A percentile compares a stretch with the other conserved stretches of the same genome.
These are phyloP conservation scores for Drosophila athabasca DNA, from an alignment of 1,140 invertebrate species.

Conservation along the genomic window DNA sequence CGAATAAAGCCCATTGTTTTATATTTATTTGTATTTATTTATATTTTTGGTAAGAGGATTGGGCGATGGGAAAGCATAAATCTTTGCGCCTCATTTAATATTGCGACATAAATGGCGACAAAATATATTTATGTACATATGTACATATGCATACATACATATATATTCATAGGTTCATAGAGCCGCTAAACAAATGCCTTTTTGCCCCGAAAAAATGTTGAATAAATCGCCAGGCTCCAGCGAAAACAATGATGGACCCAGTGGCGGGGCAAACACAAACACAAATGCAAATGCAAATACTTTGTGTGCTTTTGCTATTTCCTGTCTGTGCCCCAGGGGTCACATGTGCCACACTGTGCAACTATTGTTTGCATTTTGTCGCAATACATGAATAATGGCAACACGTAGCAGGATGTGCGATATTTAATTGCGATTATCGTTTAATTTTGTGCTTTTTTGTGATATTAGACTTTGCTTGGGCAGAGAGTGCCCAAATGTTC, in stretches of 20 bases:
- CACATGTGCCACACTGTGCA: background rate
- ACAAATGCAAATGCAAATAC: constrained; percentile 15
- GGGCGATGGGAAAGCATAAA: constrained; percentile 27
- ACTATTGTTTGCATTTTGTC: constrained; percentile 6
- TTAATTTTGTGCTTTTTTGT: constrained; percentile 8
- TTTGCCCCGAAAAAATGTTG: constrained; percentile 21
- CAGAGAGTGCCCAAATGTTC: no score
- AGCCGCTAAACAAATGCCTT: constrained; percentile 33
- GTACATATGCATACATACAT: no score
- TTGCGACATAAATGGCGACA: constrained; percentile 32
- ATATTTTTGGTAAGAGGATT: constrained; percentile 34
- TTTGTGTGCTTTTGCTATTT: constrained; percentile 18
- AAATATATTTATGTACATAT: constrained; percentile 4
- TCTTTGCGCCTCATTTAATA: constrained; percentile 40
- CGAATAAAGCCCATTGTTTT: constrained; percentile 3
- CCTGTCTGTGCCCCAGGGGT: background rate
- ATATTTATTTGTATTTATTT: constrained; percentile 19
- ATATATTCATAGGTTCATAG: no score
- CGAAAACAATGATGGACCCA: constrained; percentile 48
- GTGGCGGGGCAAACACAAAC: constrained; percentile 4
- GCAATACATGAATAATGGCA: constrained; percentile 29
- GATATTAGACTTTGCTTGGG: background rate
- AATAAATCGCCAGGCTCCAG: constrained; percentile 55
- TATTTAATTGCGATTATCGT: constrained; percentile 44
- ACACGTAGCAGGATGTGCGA: constrained; percentile 9